Percentiles rank a stretch among this genome's conserved stretches.
Conservation (phyloP, 2,113 vertebrate species). For the Oreochromis spilurus region DNA sequence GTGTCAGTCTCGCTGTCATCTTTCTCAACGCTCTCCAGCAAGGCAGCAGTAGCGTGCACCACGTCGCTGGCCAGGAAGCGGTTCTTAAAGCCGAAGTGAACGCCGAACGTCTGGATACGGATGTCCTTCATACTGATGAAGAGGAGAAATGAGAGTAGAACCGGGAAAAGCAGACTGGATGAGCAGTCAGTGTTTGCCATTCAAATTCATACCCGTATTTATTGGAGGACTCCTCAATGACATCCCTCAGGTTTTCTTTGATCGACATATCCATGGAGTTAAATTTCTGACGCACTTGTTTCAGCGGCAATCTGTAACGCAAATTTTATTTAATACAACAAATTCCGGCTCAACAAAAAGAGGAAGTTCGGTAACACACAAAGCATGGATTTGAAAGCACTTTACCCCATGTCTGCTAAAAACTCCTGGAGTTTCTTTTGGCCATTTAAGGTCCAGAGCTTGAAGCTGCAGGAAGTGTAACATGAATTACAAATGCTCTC, state of each 20-base stretch:
- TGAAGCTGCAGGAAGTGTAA: constrained; percentile 87
- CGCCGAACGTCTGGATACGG: constrained; percentile 91
- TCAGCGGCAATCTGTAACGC: constrained; percentile 83
- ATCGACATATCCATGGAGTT: constrained; percentile 91
- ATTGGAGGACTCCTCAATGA: constrained; percentile 93
- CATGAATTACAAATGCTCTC: constrained; percentile 94
- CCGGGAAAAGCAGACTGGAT: not conserved
- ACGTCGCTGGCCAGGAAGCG: constrained; percentile 93
- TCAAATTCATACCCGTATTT: constrained; percentile 85
- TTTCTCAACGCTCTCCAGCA: constrained; percentile 88
- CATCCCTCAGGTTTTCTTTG: constrained; percentile 92
- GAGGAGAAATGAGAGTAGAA: not conserved
- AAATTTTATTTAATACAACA: not conserved
- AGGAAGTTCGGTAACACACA: not conserved
- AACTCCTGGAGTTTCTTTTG: constrained; percentile 95
- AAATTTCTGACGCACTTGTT: constrained; percentile 95
- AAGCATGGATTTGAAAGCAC: not conserved
- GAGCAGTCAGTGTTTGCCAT: not conserved
- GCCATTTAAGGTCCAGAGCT: constrained; percentile 93
- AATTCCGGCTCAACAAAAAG: not conserved
- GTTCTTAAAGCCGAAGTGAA: constrained; percentile 96
- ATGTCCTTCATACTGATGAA: constrained; percentile 89
- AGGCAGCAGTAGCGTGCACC: constrained; percentile 83
- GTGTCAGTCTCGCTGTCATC: constrained; percentile 77
- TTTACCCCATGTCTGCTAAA: constrained; percentile 94